Evolutionary conservation across 1,140 invertebrate species (phyloP), one percentile per base, ranked within the genome.

Genomic region (Thalassaphorura encarpata): DNA sequence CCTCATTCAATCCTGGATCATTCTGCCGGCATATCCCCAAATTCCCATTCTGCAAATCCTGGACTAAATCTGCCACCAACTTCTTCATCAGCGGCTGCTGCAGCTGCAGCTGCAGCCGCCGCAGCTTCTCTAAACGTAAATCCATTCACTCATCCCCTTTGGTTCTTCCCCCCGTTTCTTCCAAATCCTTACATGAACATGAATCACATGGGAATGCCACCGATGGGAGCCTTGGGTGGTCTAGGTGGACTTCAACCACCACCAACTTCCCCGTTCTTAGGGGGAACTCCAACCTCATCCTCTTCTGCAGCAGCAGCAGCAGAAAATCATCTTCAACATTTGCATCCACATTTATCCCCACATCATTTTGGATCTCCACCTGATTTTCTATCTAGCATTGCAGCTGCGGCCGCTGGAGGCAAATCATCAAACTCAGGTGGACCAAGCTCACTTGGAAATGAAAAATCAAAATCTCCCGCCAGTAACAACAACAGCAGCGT

Each of bases 141-240:
- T 23, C 52, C 52, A n/a, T 54, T 50, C 40, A 33, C 56, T 21
- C 60, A 65, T 53, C 63, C 63, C 13, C 49, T 65, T 15, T 65
- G 63, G 63, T 62, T 65, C 31, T 65, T 65, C 45, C 63, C 63
- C 23, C 63, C 63, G 11, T 65, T 65, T 52, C 54, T 65, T 6
- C 63, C 63, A 6, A 65, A 62, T 58, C 63, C 63, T 0, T 65
- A 65, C 29, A 56, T 64, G 56, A 62, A 48, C 33, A 58, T 62
- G 52, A 62, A 62, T 40, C 56, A 58, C 53, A 62, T 59, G 26
- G 11, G n/a, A 11, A n/a, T 11, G n/a, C 11, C 33, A 11, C 33
- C 33, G 11, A 11, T n/a, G 13, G 6, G 11, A 8, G 6, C 42
- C 6, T 13, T 21, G 42, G 42, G 21, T 16, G 42, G 21, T 23